Conservation (phyloP, 1,140 invertebrate species). For the Drosophila melanogaster region DNA sequence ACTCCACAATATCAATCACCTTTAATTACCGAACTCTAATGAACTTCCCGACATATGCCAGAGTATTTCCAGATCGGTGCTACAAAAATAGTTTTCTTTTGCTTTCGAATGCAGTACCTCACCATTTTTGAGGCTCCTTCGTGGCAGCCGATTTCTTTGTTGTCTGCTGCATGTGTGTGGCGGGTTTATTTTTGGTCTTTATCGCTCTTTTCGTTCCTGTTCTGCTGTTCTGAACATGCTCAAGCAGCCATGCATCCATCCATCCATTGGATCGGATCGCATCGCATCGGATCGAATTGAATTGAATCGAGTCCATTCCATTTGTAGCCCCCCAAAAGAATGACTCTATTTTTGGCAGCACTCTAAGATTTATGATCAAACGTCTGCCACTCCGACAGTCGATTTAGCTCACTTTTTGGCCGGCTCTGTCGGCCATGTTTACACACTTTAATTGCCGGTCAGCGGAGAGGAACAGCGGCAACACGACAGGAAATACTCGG, state of each 20-base stretch:
- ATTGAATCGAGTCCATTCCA: slow-evolving; percentile 43
- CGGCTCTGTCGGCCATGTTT: slow-evolving; percentile 72
- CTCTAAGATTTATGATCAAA: slow-evolving; percentile 71
- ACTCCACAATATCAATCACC: slow-evolving; percentile 19
- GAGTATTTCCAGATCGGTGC: slow-evolving; percentile 30
- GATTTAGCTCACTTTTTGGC: slow-evolving; percentile 38
- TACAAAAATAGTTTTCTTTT: slow-evolving; percentile 16
- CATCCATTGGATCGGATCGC: slow-evolving; percentile 15
- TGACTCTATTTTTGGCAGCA: slow-evolving; percentile 72
- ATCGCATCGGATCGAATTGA: slow-evolving; percentile 37
- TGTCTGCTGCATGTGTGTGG: slow-evolving; percentile 43
- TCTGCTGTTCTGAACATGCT: slow-evolving; percentile 1
- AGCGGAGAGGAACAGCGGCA: slow-evolving; percentile 32
- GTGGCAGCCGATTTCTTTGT: slow-evolving; percentile 15
- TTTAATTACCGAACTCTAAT: slow-evolving; percentile 5
- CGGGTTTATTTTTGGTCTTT: slow-evolving; percentile 32
- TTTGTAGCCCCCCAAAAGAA: slow-evolving; percentile 31
- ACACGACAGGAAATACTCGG: slow-evolving; percentile 73
- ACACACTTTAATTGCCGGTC: slow-evolving; percentile 74
- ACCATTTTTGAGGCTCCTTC: slow-evolving; percentile 5
- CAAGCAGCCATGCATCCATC: slow-evolving; percentile 31
- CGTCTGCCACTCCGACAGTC: slow-evolving; percentile 58
- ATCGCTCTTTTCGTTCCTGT: slow-evolving; percentile 7
- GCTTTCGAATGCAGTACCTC: slow-evolving; percentile 27
- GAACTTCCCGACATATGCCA: slow-evolving; percentile 12